Percentiles rank a stretch among this genome's conserved stretches.
phyloP scores from a whole-genome alignment of 2,113 vertebrate genomes.

The Nanger granti region DNA sequence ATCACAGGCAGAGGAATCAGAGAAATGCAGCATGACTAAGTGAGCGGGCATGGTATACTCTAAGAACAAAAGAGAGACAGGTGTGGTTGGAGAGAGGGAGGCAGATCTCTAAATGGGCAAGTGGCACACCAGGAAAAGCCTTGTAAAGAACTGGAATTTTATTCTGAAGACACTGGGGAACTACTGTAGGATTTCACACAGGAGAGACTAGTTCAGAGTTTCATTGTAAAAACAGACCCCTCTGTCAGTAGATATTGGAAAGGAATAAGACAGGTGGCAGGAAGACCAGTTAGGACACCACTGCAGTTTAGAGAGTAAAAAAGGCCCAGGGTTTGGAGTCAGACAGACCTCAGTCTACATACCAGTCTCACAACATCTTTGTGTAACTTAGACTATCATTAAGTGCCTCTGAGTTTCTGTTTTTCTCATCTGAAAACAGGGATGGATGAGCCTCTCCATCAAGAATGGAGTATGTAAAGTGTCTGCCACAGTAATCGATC shows the following conservation, averaged over 20 bases:
- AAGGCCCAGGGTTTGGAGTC: neutral
- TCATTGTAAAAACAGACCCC: neutral
- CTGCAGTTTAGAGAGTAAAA: neutral
- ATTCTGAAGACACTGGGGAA: neutral
- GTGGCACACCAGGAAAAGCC: neutral
- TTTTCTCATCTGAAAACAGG: neutral
- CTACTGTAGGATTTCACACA: neutral
- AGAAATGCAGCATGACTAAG: rapidly evolving
- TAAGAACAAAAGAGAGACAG: neutral
- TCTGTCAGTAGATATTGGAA: neutral
- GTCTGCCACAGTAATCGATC: neutral
- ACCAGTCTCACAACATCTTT: neutral
- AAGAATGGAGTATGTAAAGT: neutral
- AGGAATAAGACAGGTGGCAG: neutral
- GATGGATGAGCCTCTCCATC: neutral
- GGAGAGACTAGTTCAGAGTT: neutral
- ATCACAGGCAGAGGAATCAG: neutral
- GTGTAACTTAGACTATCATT: neutral
- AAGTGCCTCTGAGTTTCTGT: neutral
- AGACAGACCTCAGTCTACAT: neutral
- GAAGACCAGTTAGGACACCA: neutral
- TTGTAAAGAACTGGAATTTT: neutral
- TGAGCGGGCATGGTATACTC: neutral
- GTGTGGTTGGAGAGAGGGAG: neutral
- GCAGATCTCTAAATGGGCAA: neutral